These are phyloP conservation scores for Alligator mississippiensis DNA, from an alignment of 2,113 vertebrate species.

Conservation along the genomic window DNA sequence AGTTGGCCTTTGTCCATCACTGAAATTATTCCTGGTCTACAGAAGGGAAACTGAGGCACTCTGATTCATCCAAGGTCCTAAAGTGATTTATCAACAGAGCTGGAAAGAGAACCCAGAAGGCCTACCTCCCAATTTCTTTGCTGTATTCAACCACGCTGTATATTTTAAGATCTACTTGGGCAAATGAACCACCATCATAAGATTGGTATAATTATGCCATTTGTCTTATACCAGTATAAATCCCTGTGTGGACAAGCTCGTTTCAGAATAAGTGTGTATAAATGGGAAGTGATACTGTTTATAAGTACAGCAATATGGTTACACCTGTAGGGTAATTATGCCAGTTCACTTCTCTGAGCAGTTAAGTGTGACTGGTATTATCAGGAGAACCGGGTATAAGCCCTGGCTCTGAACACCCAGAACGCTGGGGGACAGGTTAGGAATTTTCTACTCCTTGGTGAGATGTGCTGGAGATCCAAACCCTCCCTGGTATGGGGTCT, in stretches of 20 bases:
- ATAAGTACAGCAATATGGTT: fast-evolving
- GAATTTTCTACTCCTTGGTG: background rate
- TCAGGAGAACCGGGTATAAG: background rate
- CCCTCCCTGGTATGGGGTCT: fast-evolving
- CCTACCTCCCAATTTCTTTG: background rate
- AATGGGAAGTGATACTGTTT: background rate
- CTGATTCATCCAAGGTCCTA: background rate
- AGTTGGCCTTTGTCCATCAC: too few relatives aligned
- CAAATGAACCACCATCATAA: background rate
- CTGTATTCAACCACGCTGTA: background rate
- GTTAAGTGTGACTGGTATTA: background rate
- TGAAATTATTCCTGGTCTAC: background rate
- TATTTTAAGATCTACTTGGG: background rate
- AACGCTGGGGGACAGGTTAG: fast-evolving
- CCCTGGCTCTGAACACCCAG: fast-evolving
- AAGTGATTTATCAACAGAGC: background rate
- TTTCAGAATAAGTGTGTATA: background rate
- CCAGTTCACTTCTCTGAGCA: background rate
- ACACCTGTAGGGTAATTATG: background rate
- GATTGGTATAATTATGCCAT: background rate
- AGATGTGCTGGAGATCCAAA: background rate
- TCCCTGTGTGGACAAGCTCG: fast-evolving
- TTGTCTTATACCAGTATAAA: fast-evolving
- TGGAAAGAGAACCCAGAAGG: background rate
- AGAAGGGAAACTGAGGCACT: background rate